Conservation (phyloP, 1,140 invertebrate species). For the Chironomus tepperi region DNA sequence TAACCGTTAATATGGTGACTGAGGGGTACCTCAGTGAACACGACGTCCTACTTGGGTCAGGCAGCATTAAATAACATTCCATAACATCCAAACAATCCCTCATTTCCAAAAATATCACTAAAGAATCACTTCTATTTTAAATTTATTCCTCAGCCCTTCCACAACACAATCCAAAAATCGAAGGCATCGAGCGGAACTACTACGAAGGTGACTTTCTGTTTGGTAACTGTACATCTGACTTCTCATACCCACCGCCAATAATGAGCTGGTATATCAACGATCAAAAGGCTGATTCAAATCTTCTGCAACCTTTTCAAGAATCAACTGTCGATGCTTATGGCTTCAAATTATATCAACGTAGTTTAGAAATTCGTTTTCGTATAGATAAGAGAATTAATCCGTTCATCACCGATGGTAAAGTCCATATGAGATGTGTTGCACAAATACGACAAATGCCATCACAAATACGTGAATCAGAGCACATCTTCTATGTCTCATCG, state of each 20-base stretch:
- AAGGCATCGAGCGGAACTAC: conserved; percentile 44
- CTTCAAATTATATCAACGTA: conserved; percentile 33
- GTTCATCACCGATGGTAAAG: conserved; percentile 33
- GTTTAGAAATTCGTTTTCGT: conserved; percentile 37
- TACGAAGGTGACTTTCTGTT: conserved; percentile 48
- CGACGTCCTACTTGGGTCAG: no score
- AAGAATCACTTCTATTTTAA: neutral
- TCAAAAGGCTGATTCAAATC: conserved; percentile 40
- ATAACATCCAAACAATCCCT: no score
- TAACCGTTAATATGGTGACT: no score
- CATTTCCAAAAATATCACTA: no score
- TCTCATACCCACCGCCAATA: conserved; percentile 48
- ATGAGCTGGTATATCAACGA: conserved; percentile 55
- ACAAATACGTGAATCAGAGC: conserved; percentile 29
- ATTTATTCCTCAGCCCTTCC: conserved; percentile 44
- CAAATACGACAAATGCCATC: conserved; percentile 34
- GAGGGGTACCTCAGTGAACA: no score
- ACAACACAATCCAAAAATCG: conserved; percentile 46
- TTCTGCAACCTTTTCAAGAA: conserved; percentile 35
- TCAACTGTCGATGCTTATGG: conserved; percentile 34
- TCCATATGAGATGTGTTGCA: conserved; percentile 34
- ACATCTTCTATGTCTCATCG: conserved; percentile 31
- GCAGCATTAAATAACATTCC: no score
- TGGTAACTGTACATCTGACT: conserved; percentile 50
- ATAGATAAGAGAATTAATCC: conserved; percentile 31